Evolutionary conservation across 2,113 vertebrate genomes (phyloP).

Genomic region (Perccottus glenii): DNA sequence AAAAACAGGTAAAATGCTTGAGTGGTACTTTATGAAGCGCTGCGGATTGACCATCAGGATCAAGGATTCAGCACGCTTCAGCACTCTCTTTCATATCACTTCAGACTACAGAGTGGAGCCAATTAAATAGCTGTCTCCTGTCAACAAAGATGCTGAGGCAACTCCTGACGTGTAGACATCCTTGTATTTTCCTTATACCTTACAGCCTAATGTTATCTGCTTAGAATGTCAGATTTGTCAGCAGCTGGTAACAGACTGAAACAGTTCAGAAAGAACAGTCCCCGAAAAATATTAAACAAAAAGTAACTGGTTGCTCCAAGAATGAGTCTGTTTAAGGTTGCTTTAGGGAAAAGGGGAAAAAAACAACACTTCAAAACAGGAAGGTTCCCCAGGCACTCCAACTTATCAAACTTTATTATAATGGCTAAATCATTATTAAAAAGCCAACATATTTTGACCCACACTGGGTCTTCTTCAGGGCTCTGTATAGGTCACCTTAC

Average conservation of each 20-base stretch:
- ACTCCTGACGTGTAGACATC: constrained; percentile 18
- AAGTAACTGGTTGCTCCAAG: no score
- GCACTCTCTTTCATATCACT: constrained; percentile 9
- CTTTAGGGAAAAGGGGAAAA: no score
- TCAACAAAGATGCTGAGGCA: constrained; percentile 19
- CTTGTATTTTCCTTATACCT: neutral
- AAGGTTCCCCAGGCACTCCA: no score
- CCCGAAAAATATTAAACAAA: neutral
- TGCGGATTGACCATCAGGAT: neutral
- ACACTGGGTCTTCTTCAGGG: no score
- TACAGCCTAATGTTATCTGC: neutral
- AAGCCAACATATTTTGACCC: no score
- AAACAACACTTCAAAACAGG: no score
- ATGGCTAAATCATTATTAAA: no score
- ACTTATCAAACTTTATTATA: no score
- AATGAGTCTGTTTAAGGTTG: no score
- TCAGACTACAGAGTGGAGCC: constrained; percentile 5
- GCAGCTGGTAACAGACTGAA: neutral
- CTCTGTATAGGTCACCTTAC: no score
- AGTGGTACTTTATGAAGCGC: neutral
- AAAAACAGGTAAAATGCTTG: neutral
- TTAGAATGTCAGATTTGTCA: neutral
- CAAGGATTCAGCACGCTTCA: neutral
- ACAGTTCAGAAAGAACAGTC: neutral
- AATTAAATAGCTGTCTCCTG: constrained; percentile 27